Percentiles rank a stretch among this genome's conserved stretches.
phyloP scores from a whole-genome alignment of 2,113 vertebrate genomes.

The Aramus guarauna region DNA sequence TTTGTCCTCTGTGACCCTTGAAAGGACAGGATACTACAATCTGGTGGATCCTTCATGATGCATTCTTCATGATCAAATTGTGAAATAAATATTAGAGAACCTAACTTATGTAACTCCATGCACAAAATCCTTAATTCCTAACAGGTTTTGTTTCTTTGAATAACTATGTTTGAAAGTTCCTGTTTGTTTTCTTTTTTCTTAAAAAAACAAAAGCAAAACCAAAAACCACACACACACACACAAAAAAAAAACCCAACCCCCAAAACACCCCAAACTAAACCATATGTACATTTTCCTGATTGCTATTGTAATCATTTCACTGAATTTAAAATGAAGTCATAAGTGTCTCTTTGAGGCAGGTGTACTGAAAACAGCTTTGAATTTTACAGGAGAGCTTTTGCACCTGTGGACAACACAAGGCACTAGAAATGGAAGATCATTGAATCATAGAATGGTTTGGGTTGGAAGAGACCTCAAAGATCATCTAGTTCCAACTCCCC shows the following conservation, averaged over 20 bases:
- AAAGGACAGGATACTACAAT: not conserved
- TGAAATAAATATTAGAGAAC: not conserved
- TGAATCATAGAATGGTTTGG: too few species aligned
- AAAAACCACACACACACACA: too few species aligned
- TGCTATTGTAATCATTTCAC: not conserved
- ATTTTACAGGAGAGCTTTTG: not conserved
- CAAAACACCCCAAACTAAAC: not conserved
- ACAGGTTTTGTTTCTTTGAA: not conserved
- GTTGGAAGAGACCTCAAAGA: too few species aligned
- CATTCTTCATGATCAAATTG: not conserved
- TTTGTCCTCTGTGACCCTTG: not conserved
- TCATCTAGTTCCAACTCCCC: too few species aligned
- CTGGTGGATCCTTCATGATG: not conserved
- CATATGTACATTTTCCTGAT: not conserved
- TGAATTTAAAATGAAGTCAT: not conserved
- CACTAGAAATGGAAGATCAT: not conserved
- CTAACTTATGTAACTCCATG: not conserved
- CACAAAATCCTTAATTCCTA: not conserved
- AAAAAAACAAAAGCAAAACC: not conserved
- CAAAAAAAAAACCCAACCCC: too few species aligned
- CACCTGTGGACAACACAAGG: not conserved
- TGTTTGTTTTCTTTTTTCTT: not conserved
- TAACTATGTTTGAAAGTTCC: not conserved
- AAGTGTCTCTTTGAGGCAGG: not conserved
- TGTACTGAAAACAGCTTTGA: not conserved